These are phyloP conservation scores for Apostichopus japonicus DNA, from an alignment of 35 echinoderm and acorn worm genomes.

Conservation along the genomic window DNA sequence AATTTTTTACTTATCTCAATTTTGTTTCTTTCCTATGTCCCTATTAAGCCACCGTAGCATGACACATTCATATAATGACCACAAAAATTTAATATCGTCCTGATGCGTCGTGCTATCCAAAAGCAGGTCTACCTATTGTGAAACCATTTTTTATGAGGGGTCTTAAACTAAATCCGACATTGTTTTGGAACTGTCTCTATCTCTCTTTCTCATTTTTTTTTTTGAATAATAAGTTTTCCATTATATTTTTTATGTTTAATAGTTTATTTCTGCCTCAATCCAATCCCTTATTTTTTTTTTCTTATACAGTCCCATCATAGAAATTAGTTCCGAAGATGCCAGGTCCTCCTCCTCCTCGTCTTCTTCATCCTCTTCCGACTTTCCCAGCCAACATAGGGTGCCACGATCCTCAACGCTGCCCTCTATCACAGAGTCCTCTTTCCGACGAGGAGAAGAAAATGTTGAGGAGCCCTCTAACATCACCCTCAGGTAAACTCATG, in stretches of 20 bases:
- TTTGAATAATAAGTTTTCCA: too few species aligned
- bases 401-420: neutral
- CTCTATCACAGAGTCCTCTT: constrained; percentile 29
- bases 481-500: neutral
- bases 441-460: neutral
- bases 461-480: neutral
- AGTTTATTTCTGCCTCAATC: neutral
- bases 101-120: too few species aligned
- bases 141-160: too few species aligned
- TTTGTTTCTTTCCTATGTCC: too few species aligned
- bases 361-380: constrained; percentile 44
- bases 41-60: too few species aligned
- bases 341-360: constrained; percentile 72
- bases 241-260: neutral
- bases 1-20: too few species aligned
- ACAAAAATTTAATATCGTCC: too few species aligned
- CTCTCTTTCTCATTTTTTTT: too few species aligned
- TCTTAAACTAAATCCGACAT: too few species aligned
- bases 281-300: neutral
- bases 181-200: too few species aligned
- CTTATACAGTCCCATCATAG: constrained; percentile 79
- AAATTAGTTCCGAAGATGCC: constrained; percentile 74
- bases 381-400: neutral
- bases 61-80: too few species aligned
- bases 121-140: too few species aligned